phyloP scores from a whole-genome alignment of 2,888 invertebrate genomes.

The Microctonus brassicae region DNA sequence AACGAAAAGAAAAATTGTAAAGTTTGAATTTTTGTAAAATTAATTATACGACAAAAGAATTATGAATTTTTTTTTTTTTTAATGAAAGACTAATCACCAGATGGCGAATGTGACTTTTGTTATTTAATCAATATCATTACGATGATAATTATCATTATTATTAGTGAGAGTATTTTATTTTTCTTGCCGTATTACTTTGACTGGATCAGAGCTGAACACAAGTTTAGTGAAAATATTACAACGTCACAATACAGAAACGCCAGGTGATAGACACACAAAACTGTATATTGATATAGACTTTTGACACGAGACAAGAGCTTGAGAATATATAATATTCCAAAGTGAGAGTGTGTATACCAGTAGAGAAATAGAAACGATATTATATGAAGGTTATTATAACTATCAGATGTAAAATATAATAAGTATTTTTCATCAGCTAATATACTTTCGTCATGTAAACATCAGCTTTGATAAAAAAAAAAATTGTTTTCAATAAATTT shows the following conservation, averaged over 20 bases:
- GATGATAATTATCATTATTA: background rate
- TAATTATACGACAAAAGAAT: background rate
- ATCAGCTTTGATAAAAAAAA: no score
- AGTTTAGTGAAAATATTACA: slow-evolving; percentile 19
- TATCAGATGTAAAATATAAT: no score
- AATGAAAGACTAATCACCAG: background rate
- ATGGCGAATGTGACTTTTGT: slow-evolving; percentile 1
- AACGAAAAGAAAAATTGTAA: background rate
- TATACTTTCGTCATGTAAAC: no score
- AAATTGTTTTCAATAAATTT: no score
- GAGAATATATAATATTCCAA: no score
- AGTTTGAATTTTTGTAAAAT: no score
- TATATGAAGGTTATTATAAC: no score
- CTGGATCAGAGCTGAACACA: slow-evolving; percentile 8
- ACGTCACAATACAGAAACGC: slow-evolving; percentile 22
- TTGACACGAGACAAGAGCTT: background rate
- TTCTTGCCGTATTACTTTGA: background rate
- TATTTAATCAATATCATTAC: background rate
- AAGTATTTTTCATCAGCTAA: no score
- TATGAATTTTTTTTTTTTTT: background rate
- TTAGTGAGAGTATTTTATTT: background rate
- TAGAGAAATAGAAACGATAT: no score
- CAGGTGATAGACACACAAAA: slow-evolving; percentile 25
- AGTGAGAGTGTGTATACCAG: background rate
- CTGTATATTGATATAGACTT: background rate